Conservation (phyloP, 2,888 invertebrate genomes). For the Leucania comma region DNA sequence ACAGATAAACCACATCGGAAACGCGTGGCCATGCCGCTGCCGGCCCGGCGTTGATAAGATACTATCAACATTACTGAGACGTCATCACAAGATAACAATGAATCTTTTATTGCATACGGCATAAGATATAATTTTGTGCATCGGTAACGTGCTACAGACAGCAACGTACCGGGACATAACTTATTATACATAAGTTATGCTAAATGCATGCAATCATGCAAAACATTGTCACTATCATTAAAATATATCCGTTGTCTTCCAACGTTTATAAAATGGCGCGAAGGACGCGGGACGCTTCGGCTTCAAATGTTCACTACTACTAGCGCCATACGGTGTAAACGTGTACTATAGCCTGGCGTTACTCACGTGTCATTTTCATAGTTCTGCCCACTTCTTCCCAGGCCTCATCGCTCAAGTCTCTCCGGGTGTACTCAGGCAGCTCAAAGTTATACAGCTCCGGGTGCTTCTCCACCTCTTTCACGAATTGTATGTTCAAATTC, state of each 20-base stretch:
- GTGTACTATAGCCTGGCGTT: conserved; percentile 25
- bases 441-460: conserved; percentile 63
- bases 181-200: neutral
- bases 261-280: neutral
- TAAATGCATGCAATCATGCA: too few species aligned
- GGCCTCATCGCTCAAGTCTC: conserved; percentile 67
- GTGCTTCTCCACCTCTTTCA: conserved; percentile 61
- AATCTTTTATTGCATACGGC: neutral
- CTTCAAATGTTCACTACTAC: conserved; percentile 17
- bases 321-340: conserved; percentile 29
- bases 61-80: conserved; percentile 1
- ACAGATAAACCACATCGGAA: neutral
- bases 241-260: neutral
- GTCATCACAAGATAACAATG: conserved; percentile 14
- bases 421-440: conserved; percentile 65
- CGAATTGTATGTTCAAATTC: conserved; percentile 63
- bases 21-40: neutral
- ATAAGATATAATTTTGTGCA: neutral
- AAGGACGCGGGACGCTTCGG: conserved; percentile 4
- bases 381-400: conserved; percentile 67
- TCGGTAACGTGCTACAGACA: conserved; percentile 17
- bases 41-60: neutral
- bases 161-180: neutral
- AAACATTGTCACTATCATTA: too few species aligned
- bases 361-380: conserved; percentile 66